These are phyloP conservation scores for Halichoerus grypus DNA, from an alignment of 2,113 vertebrate species.

Conservation along the genomic window DNA sequence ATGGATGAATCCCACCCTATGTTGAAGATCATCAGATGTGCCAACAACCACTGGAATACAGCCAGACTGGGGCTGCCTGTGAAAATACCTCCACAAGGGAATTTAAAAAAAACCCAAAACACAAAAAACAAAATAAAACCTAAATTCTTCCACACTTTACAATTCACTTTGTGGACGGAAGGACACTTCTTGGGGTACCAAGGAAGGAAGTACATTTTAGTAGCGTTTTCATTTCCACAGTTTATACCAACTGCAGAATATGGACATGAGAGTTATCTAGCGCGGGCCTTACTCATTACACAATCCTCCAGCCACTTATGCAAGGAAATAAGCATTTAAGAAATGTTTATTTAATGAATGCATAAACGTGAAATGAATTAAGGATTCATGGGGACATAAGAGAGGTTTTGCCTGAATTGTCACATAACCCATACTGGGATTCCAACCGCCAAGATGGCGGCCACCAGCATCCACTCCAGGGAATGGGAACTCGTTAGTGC, in stretches of 20 bases:
- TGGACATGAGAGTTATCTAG: rapidly evolving
- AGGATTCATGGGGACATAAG: rapidly evolving
- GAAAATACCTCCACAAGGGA: no score
- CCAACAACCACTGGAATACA: rapidly evolving
- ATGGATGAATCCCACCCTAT: neutral
- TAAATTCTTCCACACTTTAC: neutral
- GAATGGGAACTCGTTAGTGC: neutral
- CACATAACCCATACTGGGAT: rapidly evolving
- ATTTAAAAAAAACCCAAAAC: neutral
- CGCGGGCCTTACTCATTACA: rapidly evolving
- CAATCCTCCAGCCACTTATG: neutral
- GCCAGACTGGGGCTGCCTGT: neutral
- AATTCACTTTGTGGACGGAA: neutral
- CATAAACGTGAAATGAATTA: no score
- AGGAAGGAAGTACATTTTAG: neutral
- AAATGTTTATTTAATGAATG: neutral
- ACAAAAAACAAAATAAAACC: neutral
- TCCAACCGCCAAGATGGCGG: neutral
- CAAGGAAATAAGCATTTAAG: neutral
- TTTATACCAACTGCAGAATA: rapidly evolving
- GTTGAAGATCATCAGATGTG: neutral
- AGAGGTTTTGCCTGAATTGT: neutral
- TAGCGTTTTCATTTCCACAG: no score
- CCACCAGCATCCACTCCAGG: neutral
- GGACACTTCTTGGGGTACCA: no score